A percentile compares a stretch with the other conserved stretches of the same genome.
These are phyloP conservation scores for Myathropa florea DNA, from an alignment of 2,888 invertebrate species.

Conservation along the genomic window DNA sequence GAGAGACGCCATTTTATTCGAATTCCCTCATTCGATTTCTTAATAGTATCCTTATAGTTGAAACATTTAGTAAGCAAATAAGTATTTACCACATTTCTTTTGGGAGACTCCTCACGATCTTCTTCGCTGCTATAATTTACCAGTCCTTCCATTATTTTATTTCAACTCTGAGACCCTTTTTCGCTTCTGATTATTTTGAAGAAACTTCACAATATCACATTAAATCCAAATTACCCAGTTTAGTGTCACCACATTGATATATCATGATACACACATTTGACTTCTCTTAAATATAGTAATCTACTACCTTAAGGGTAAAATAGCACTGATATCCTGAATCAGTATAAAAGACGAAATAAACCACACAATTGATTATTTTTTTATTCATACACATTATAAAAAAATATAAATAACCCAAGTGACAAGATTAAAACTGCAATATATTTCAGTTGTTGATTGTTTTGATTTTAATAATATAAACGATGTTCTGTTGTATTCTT, in stretches of 20 bases:
- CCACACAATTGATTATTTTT: too few relatives aligned
- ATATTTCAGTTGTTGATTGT: too few relatives aligned
- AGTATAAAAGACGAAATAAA: too few relatives aligned
- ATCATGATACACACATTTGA: too few relatives aligned
- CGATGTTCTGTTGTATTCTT: too few relatives aligned
- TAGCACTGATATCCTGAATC: too few relatives aligned
- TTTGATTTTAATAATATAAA: too few relatives aligned
- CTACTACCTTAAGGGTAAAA: too few relatives aligned
- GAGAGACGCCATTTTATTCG: constrained; percentile 65
- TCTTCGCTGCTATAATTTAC: constrained; percentile 91
- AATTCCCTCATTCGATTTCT: constrained; percentile 35
- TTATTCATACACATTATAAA: too few relatives aligned
- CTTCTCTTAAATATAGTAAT: too few relatives aligned
- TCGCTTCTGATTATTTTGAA: neutral
- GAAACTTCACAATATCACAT: neutral
- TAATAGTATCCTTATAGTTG: constrained; percentile 21
- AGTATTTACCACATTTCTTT: constrained; percentile 78
- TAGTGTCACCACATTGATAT: neutral
- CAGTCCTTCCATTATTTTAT: constrained; percentile 87
- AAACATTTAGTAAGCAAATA: neutral
- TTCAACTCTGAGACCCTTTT: neutral
- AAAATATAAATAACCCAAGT: too few relatives aligned
- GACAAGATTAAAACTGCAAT: too few relatives aligned
- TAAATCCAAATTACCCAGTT: neutral
- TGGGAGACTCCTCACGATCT: constrained; percentile 82